Conservation (phyloP, 2,113 vertebrate genomes). For the Notarius lentiginosus region DNA sequence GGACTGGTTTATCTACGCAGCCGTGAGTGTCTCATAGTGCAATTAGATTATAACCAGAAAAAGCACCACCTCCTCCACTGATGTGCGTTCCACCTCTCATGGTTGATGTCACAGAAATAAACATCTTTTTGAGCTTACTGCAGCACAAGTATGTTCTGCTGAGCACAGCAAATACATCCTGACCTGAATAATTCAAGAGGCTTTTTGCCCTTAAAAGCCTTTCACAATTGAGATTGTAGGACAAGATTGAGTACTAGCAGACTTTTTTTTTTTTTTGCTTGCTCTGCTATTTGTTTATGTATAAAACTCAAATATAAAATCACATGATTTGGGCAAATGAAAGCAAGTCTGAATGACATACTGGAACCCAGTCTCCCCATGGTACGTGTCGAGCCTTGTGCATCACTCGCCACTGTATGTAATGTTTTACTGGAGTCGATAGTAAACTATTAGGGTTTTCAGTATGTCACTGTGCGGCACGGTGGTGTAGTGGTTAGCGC, state of each 20-base stretch:
- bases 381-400: background rate
- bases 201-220: conserved; percentile 75
- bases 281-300: conserved; percentile 29
- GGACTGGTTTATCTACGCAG: conserved; percentile 47
- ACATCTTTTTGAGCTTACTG: conserved; percentile 79
- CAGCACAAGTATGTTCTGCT: conserved; percentile 63
- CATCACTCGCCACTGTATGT: background rate
- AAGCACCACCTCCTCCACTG: conserved; percentile 52
- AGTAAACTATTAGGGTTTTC: background rate
- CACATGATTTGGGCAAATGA: background rate
- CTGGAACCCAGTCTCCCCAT: background rate
- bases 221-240: conserved; percentile 56
- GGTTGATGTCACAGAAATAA: conserved; percentile 57
- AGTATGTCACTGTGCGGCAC: background rate
- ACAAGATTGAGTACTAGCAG: conserved; percentile 46
- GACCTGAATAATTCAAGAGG: conserved; percentile 86
- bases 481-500: too few relatives aligned
- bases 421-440: background rate
- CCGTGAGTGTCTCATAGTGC: conserved; percentile 62
- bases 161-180: conserved; percentile 64
- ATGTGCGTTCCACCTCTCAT: conserved; percentile 49
- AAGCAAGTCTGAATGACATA: background rate
- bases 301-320: conserved; percentile 34
- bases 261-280: conserved; percentile 20
- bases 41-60: conserved; percentile 56